phyloP scores from a whole-genome alignment of 2,888 invertebrate genomes.

The Aphodius sticticus region DNA sequence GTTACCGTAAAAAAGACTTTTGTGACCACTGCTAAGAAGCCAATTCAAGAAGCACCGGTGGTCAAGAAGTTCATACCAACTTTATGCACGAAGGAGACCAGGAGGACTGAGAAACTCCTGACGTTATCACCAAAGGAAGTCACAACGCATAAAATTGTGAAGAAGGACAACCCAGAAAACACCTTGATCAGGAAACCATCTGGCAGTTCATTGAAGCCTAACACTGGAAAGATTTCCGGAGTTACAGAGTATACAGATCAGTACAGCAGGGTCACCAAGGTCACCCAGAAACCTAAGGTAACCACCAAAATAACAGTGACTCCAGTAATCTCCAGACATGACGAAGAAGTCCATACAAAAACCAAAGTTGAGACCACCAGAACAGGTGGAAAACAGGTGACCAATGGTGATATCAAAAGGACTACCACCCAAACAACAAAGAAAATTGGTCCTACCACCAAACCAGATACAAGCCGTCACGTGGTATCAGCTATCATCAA shows the following conservation, averaged over 20 bases:
- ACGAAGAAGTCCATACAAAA: neutral
- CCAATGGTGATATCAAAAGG: neutral
- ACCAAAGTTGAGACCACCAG: slow-evolving; percentile 26
- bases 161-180: slow-evolving; percentile 47
- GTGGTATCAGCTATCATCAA: slow-evolving; percentile 51
- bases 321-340: neutral
- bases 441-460: slow-evolving; percentile 11
- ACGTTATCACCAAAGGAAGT: neutral
- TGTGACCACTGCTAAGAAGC: slow-evolving; percentile 40
- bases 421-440: slow-evolving; percentile 28
- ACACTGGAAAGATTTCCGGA: slow-evolving; percentile 25
- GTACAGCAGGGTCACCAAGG: slow-evolving; percentile 33
- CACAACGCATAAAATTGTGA: slow-evolving; percentile 45
- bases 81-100: slow-evolving; percentile 52
- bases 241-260: slow-evolving; percentile 40
- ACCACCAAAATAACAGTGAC: slow-evolving; percentile 10
- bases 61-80: slow-evolving; percentile 51
- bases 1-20: slow-evolving; percentile 28
- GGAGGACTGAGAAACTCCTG: slow-evolving; percentile 35
- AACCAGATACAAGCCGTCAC: slow-evolving; percentile 37
- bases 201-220: slow-evolving; percentile 9
- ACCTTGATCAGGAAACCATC: slow-evolving; percentile 19
- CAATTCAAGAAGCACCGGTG: slow-evolving; percentile 53
- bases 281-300: slow-evolving; percentile 17
- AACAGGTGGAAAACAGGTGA: too few relatives aligned